Evolutionary conservation across 1,140 invertebrate genomes (phyloP).

Genomic region (Antheraea pernyi): DNA sequence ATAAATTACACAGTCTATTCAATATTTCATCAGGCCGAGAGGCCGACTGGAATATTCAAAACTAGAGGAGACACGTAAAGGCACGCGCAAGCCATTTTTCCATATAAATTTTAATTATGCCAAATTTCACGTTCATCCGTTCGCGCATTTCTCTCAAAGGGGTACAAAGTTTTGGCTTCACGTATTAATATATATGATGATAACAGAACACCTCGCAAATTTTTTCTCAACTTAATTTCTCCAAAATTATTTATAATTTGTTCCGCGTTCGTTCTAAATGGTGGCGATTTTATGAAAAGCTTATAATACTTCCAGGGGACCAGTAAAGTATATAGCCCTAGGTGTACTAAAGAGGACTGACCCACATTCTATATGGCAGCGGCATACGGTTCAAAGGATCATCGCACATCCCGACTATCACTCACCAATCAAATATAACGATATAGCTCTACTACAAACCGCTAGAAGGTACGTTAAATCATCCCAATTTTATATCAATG

Average conservation of each 20-base stretch:
- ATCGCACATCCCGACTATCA: slow-evolving; percentile 39
- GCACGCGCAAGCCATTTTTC: slow-evolving; percentile 77
- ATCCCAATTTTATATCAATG: no score
- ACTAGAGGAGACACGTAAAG: slow-evolving; percentile 74
- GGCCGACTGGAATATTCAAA: slow-evolving; percentile 75
- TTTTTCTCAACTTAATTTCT: no score
- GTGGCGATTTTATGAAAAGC: no score
- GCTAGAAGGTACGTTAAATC: slow-evolving; percentile 35
- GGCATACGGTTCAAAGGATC: slow-evolving; percentile 25
- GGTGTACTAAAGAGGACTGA: slow-evolving; percentile 25
- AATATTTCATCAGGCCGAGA: slow-evolving; percentile 75
- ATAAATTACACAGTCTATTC: slow-evolving; percentile 76
- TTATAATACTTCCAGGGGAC: slow-evolving; percentile 40
- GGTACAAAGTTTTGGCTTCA: no score
- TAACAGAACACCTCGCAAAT: no score
- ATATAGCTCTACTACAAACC: slow-evolving; percentile 41
- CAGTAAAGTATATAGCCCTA: slow-evolving; percentile 28
- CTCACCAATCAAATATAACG: slow-evolving; percentile 38
- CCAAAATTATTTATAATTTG: no score
- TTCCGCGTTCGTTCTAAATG: no score
- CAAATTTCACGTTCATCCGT: no score
- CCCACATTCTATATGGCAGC: slow-evolving; percentile 14
- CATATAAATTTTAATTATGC: no score
- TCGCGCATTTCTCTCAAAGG: no score
- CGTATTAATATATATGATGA: no score